Evolutionary conservation across 2,888 invertebrate species (phyloP), one percentile per base, ranked within the genome.

Genomic region (Petrolisthes manimaculis): DNA sequence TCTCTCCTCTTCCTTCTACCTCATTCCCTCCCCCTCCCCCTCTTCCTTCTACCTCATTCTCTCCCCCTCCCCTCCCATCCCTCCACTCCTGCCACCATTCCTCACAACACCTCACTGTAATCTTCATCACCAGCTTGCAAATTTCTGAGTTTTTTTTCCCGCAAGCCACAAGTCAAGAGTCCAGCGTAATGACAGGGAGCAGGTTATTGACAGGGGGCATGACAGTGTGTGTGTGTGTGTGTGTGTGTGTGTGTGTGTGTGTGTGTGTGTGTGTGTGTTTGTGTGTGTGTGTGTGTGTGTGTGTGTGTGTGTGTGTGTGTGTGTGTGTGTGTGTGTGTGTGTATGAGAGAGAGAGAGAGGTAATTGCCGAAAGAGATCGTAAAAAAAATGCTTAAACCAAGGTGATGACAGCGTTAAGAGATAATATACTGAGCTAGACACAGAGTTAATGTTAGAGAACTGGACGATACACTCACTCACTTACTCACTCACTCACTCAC

Each of bases 121-220:
- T 71, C 71, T 71, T 71, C 71, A 71, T 6, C 71, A 6, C 71
- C 14, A 12, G 21, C 18, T 71, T 71, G 21, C 71, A 71, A 71
- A 71, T 71, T 71, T 71, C 21, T n/a, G n/a, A 71, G 18, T n/a
- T n/a, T 71, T 61, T 71, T 71, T 71, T n/a, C n/a, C n/a, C 71
- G 12, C 71, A 21, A 71, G 71, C 21, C 71, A 12, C 71, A 71
- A 71, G 71, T 71, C 71, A 71, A 21, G 21, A 61, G 9, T 71
- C 18, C 37, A 37, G 14, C 1, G n/a, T 71, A 71, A 71, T 71
- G 71, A 71, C 71, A 71, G 71, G 71, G 6, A 21, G 21, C 18
- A 21, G 71, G 71, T 71, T 71, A 71, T 71, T 71, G 71, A 71
- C 18, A 71, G 71, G 77, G 77, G 9, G 51, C 74, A 21, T 12